Evolutionary conservation across 2,888 invertebrate genomes (phyloP).

Genomic region (Diloba caeruleocephala): DNA sequence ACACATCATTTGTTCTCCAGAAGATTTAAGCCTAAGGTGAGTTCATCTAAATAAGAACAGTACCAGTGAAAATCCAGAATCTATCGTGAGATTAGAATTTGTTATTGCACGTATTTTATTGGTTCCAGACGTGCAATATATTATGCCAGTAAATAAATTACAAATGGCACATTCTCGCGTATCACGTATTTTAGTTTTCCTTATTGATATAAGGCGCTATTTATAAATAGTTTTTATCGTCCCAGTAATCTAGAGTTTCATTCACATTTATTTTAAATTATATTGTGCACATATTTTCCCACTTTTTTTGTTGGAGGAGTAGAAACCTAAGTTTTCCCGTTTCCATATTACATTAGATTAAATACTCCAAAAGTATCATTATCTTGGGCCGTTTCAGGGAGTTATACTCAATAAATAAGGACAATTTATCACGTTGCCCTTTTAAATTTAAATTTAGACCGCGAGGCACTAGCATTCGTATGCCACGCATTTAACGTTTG

Average conservation of each 20-base stretch:
- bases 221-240: slow-evolving; percentile 2
- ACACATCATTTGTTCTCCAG: slow-evolving; percentile 10
- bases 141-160: slow-evolving; percentile 4
- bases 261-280: not conserved
- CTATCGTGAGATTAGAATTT: slow-evolving; percentile 3
- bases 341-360: not conserved
- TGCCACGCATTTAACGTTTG: slow-evolving; percentile 22
- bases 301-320: not conserved
- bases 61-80: slow-evolving; percentile 12
- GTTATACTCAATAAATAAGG: slow-evolving; percentile 16
- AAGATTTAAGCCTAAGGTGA: slow-evolving; percentile 2
- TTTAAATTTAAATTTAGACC: slow-evolving; percentile 31
- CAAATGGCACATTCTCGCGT: not conserved
- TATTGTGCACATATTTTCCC: not conserved
- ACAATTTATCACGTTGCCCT: slow-evolving; percentile 21
- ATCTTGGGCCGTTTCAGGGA: slow-evolving; percentile 11
- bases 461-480: slow-evolving; percentile 6
- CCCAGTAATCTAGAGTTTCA: not conserved
- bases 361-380: slow-evolving; percentile 1
- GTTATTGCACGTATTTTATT: no score
- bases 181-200: slow-evolving; percentile 14
- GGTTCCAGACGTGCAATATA: no score
- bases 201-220: slow-evolving; percentile 7
- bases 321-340: not conserved
- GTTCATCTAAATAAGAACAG: slow-evolving; percentile 12